Evolutionary conservation across 2,113 vertebrate genomes (phyloP), one percentile per base, ranked within the genome.

Genomic region (Bostrychus sinensis): DNA sequence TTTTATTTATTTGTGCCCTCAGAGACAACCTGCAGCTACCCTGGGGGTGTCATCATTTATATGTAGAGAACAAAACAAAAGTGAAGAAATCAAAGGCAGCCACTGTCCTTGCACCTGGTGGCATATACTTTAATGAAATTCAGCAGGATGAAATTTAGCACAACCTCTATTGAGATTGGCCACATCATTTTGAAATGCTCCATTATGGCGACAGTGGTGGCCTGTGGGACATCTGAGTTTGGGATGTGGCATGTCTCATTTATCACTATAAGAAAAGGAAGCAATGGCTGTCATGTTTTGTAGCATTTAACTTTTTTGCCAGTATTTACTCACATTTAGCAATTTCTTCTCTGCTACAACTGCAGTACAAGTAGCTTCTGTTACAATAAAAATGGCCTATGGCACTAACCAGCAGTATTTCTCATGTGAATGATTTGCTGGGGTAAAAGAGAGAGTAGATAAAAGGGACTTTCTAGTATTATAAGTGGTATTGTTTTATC

Each of bases 141-240:
- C 86, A 89, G 86, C 73, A 81, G 89, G 88, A 88, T 89, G 86
- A 90, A 89, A 89, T 91, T 89, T 88, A 84, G 72, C 81, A 76
- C 89, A 89, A 85, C 82, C 80, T 86, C 88, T 88, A 81, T 74
- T 86, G 87, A 77, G 86, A 72, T 62, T 83, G 84, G 88, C 75
- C 84, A 62, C 78, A 87, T 91, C 88, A 83, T 89, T 90, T 89
- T 88, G 82, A 89, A 90, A 85, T 85, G 89, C 84, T 91, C 91
- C 85, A 90, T 91, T 91, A 91, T 72, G 77, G 76, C 81, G 65
- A 77, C 62, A 73, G 70, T 82, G 78, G 78, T 75, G 85, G 83
- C 88, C 74, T 86, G 60, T 82, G 86, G 83, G 78, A 85, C 53
- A 71, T 78, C 81, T 78, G 79, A 66, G 70, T 84, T 85, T 80